Evolutionary conservation across 2,888 invertebrate genomes (phyloP), one percentile per base, ranked within the genome.

Genomic region (Chymomyza caudatula): DNA sequence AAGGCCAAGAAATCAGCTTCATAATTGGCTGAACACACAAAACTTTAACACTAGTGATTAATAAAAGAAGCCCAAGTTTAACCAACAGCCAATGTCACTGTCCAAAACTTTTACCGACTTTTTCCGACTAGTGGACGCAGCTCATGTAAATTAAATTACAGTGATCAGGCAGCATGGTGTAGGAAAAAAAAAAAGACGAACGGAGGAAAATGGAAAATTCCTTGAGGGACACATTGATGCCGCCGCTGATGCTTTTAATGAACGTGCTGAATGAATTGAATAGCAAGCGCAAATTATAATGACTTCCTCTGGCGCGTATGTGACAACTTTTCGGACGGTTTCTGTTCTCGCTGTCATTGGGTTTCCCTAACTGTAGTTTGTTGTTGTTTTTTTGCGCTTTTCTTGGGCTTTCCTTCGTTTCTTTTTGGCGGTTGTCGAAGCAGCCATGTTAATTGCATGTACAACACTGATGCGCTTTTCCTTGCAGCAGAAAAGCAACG

Each of bases 31-130:
- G n/a, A n/a, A n/a, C n/a, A n/a, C n/a, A 62, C 51, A 56, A 78
- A 80, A 80, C 80, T 74, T 81, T 76, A 58, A 70, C 76, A 78
- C 78, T 83, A 80, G 71, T 78, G 76, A 78, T 80, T 80, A 79
- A 80, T 80, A 78, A 67, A 60, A 63, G 29, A 17, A 42, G 42
- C 44, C 11, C 53, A 59, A 63, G 63, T 42, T n/a, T 58, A n/a
- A 22, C 8, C 0, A 4, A 37, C 29, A 58, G 37, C 68, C 61
- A 69, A 72, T 75, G 69, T 69, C 75, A 66, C 56, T 60, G 64
- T 19, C 17, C 17, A 17, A 51, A 51, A 17, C 13, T 51, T 20
- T 49, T 49, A 17, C 17, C 20, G 20, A 17, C 15, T 19, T 19
- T 51, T 51, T 22, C 51, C 17, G 20, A 44, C 5, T 37, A 51